A percentile compares a stretch with the other conserved stretches of the same genome.
These are phyloP conservation scores for Stercorarius parasiticus DNA, from an alignment of 2,113 vertebrate genomes.

Conservation along the genomic window DNA sequence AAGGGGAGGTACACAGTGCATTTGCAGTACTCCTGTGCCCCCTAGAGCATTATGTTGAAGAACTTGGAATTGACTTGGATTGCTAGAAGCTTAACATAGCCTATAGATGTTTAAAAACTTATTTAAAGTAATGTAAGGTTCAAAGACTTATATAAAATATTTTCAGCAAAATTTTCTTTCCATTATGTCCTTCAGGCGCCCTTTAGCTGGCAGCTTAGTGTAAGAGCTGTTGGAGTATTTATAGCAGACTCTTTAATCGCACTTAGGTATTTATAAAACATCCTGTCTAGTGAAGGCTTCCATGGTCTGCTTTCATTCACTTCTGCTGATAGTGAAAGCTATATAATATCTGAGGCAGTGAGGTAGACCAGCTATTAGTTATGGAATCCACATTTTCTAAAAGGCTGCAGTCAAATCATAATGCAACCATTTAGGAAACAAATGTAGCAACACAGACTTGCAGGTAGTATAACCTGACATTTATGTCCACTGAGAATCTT, in stretches of 20 bases:
- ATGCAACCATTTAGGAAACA: neutral
- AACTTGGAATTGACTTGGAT: neutral
- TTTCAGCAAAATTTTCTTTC: neutral
- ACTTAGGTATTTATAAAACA: conserved; percentile 31
- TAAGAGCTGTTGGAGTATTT: conserved; percentile 50
- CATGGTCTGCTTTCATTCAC: conserved; percentile 3
- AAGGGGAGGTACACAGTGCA: neutral
- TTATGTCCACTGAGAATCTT: neutral
- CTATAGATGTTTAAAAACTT: neutral
- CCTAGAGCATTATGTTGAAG: neutral
- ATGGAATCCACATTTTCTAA: neutral
- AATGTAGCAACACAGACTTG: neutral
- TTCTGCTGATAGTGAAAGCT: conserved; percentile 34
- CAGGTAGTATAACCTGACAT: neutral
- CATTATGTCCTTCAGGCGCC: neutral
- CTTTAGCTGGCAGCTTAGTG: neutral
- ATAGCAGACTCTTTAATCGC: conserved; percentile 25
- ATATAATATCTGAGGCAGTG: neutral
- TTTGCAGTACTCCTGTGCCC: conserved; percentile 14
- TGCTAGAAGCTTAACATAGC: neutral
- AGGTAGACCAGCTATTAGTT: neutral
- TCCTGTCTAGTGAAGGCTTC: conserved; percentile 5
- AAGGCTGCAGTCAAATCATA: neutral
- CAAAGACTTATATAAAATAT: neutral
- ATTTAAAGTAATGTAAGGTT: neutral